phyloP scores from a whole-genome alignment of 2,113 vertebrate genomes.

The Microcebus lehilahytsara region DNA sequence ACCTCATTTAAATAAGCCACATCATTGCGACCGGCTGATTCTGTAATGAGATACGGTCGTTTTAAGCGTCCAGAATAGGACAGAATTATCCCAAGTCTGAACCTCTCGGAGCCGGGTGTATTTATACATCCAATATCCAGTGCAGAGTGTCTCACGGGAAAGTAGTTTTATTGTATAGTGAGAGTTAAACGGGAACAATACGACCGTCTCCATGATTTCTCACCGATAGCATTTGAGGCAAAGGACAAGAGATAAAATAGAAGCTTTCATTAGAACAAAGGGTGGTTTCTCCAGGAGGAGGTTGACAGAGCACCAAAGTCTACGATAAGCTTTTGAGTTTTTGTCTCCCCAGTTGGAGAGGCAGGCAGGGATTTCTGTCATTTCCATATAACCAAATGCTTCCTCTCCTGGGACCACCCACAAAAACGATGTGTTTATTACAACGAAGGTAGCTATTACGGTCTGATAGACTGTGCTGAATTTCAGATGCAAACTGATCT shows the following conservation, averaged over 20 bases:
- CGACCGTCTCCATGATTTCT: not conserved
- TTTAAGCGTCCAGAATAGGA: not conserved
- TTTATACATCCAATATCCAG: not conserved
- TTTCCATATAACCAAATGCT: not conserved
- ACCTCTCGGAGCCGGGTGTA: not conserved
- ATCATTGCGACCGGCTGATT: not conserved
- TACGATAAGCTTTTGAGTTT: too few relatives aligned
- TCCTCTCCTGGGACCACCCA: accelerated
- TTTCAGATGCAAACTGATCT: not conserved
- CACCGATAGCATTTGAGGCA: not conserved
- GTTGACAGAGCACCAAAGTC: too few relatives aligned
- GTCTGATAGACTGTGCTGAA: accelerated
- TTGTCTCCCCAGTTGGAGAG: accelerated
- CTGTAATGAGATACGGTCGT: not conserved
- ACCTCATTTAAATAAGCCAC: not conserved
- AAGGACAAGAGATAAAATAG: not conserved
- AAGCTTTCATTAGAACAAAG: not conserved
- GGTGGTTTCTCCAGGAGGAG: accelerated
- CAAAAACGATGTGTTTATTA: not conserved
- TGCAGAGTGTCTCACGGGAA: not conserved
- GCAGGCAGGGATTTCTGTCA: not conserved
- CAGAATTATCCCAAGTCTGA: not conserved
- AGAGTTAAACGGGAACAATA: not conserved
- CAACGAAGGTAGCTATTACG: accelerated
- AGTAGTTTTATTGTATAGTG: not conserved